Percentiles rank a stretch among this genome's conserved stretches.
Conservation (phyloP, 2,888 invertebrate genomes). For the Epirrhoe alternata region DNA sequence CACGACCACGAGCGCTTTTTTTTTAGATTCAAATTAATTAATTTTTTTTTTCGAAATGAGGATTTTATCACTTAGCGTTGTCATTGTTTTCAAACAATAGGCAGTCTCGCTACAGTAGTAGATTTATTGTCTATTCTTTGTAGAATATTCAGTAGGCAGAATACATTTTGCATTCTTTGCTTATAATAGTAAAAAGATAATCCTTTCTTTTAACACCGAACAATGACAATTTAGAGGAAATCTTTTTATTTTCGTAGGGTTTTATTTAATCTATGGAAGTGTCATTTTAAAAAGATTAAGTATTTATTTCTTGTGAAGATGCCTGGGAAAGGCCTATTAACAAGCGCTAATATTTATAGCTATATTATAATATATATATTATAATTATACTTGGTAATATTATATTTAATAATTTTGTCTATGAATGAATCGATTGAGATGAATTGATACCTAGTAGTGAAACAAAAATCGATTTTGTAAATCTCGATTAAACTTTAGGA, state of each 20-base stretch:
- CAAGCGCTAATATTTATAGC: not conserved
- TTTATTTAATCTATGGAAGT: constrained; percentile 25
- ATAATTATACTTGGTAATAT: no score
- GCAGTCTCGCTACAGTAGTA: constrained; percentile 7
- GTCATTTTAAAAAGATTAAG: constrained; percentile 32
- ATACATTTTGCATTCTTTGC: constrained; percentile 20
- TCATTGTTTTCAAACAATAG: constrained; percentile 16
- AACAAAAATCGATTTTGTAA: no score
- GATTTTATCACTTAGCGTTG: constrained; percentile 20
- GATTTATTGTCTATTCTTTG: constrained; percentile 1
- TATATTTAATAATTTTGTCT: no score
- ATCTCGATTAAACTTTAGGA: no score
- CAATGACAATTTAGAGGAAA: constrained; percentile 21
- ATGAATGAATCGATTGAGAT: no score
- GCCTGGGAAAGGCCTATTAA: constrained; percentile 1
- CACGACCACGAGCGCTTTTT: no score
- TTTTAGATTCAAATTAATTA: not conserved
- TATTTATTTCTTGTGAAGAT: constrained; percentile 20
- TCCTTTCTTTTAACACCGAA: constrained; percentile 26
- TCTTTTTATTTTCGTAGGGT: constrained; percentile 23
- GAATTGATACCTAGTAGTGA: no score
- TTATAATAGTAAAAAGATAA: constrained; percentile 30
- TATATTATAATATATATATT: no score
- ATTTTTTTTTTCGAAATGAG: constrained; percentile 1
- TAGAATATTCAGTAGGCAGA: constrained; percentile 4